Evolutionary conservation across 2,113 vertebrate genomes (phyloP), one percentile per base, ranked within the genome.

Genomic region (Notothenia coriiceps): DNA sequence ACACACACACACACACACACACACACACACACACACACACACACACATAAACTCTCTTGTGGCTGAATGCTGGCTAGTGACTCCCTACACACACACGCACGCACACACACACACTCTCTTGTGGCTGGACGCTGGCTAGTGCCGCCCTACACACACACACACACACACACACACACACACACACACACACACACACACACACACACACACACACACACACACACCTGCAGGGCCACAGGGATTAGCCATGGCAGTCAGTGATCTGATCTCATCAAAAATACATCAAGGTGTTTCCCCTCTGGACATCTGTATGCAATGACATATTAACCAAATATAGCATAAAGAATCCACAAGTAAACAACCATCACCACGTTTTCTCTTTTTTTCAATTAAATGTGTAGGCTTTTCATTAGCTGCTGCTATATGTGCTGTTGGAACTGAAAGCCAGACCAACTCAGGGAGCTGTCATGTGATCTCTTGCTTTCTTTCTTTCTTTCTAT

Each of bases 231-330:
- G 65, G 80, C 50, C 84, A 81, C 70, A 6, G 73, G 74, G 79
- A 83, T 82, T 6, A 62, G 65, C 70, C 61, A 33, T 72, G 77
- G 74, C 78, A 68, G 65, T 72, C 77, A 62, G 74, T 82, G 81
- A 88, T 90, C 68, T 72, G 75, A 74, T 69, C 81, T 88, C 79
- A 82, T 90, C 67, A 90, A 90, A 90, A 90, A 90, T 76, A 88
- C 79, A 92, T 87, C 88, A 88, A 79, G 76, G 79, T 80, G 81
- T 86, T 84, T 68, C 74, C 86, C 86, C 81, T 82, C 59, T 6
- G 59, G 88, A 75, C 77, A 70, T 85, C 59, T 77, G 67, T 77
- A 82, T 63, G 84, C 67, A 73, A 71, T 88, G 33, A 88, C 66
- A 88, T 74, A 90, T 85, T 86, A 82, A 92, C 44, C 61, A 83